Evolutionary conservation across 2,888 invertebrate genomes (phyloP), one percentile per base, ranked within the genome.

Genomic region (Adela reaumurella): DNA sequence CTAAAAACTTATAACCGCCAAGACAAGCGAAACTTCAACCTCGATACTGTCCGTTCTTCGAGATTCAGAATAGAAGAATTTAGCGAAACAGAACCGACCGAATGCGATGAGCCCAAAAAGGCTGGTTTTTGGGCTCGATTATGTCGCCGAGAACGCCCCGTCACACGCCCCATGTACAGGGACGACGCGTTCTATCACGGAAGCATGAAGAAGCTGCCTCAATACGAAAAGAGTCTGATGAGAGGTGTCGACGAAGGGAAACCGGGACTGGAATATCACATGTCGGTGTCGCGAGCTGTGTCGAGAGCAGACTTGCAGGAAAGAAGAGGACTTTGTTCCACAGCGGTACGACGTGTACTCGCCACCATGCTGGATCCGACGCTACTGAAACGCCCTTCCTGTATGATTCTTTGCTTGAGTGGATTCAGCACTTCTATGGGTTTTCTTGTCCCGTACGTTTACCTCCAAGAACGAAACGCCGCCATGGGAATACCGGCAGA

Each of bases 121-220:
- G 55, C 50, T n/a, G 58, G 60, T 48, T 74, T 65, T 52, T 74
- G 68, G 62, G 59, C 56, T 47, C 61, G 63, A 35, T 54, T 70
- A 28, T 74, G 59, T 55, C 59, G 62, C 16, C 77, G 77, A 77
- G 71, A 76, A 51, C 51, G 63, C 41, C 74, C 76, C 53, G 59
- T 70, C 43, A 56, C 73, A 41, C 67, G 77, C 11, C 77, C 77
- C 2, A 62, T 78, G 67, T 78, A 78, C 54, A 62, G 77, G 51
- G 77, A 78, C 57, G 77, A 78, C 55, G 73, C 65, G 47, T 78
- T 78, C 60, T 78, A 71, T 53, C 62, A 60, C 14, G 74, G 77
- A 1, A 68, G 64, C 50, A 46, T 78, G 47, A 61, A 69, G 54
- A 61, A 65, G 6, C 57, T 78, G 50, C 65, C 70, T 17, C 58